phyloP scores from a whole-genome alignment of 2,888 invertebrate genomes.

The Phrixothrix hirtus region DNA sequence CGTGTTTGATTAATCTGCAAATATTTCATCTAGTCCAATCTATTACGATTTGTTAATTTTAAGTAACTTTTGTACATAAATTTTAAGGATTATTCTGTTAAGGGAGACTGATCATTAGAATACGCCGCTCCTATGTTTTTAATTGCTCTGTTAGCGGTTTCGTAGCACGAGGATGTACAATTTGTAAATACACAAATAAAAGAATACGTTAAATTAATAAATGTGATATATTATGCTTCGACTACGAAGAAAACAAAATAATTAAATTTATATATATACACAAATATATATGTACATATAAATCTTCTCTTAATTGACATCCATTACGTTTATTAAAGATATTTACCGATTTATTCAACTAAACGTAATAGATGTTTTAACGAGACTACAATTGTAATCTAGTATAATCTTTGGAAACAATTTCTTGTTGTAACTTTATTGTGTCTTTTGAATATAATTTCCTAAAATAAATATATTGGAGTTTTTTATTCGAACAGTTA shows the following conservation, averaged over 20 bases:
- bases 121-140: slow-evolving; percentile 18
- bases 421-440: slow-evolving; percentile 42
- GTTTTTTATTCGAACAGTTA: too few relatives aligned
- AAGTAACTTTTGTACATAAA: too few relatives aligned
- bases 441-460: slow-evolving; percentile 43
- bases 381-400: slow-evolving; percentile 27
- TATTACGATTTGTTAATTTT: too few relatives aligned
- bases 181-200: slow-evolving; percentile 50
- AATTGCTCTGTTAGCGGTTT: slow-evolving; percentile 23
- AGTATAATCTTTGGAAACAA: slow-evolving; percentile 30
- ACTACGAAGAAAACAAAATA: slow-evolving; percentile 30
- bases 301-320: slow-evolving; percentile 20
- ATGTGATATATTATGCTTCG: slow-evolving; percentile 50
- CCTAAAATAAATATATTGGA: slow-evolving; percentile 28
- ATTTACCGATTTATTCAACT: slow-evolving; percentile 10
- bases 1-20: slow-evolving; percentile 17
- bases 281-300: too few relatives aligned
- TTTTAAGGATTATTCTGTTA: too few relatives aligned
- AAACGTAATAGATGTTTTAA: slow-evolving; percentile 13
- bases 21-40: slow-evolving; percentile 32
- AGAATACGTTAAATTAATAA: slow-evolving; percentile 46
- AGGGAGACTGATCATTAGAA: slow-evolving; percentile 19
- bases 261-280: too few relatives aligned
- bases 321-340: slow-evolving; percentile 14
- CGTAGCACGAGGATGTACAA: slow-evolving; percentile 42